Conservation (phyloP, 2,888 invertebrate species). For the Blera fallax region DNA sequence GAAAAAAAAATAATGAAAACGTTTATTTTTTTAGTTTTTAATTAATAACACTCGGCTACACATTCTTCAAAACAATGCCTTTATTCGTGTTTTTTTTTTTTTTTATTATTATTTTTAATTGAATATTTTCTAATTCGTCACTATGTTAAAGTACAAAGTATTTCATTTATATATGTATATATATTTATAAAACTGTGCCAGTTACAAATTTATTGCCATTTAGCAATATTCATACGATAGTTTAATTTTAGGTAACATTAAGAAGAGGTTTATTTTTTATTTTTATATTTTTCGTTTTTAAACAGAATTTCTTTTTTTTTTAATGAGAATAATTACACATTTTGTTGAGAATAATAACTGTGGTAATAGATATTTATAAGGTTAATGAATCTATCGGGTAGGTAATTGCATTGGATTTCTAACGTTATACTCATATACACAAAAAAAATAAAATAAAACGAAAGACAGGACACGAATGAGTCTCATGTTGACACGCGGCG, state of each 20-base stretch:
- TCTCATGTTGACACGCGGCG: slow-evolving; percentile 8
- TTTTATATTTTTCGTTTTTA: slow-evolving; percentile 5
- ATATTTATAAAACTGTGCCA: slow-evolving; percentile 69
- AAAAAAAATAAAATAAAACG: slow-evolving; percentile 26
- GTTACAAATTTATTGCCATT: slow-evolving; percentile 49
- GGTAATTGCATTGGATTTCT: slow-evolving; percentile 40
- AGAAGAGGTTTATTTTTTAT: background rate
- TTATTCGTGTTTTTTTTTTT: slow-evolving; percentile 60
- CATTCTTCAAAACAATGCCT: slow-evolving; percentile 67
- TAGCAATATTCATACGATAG: slow-evolving; percentile 46
- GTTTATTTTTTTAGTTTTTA: background rate
- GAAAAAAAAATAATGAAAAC: background rate
- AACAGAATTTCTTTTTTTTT: background rate
- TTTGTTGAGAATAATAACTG: slow-evolving; percentile 26
- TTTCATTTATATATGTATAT: slow-evolving; percentile 29
- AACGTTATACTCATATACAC: slow-evolving; percentile 28
- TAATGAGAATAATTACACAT: slow-evolving; percentile 40
- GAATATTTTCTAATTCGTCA: slow-evolving; percentile 54
- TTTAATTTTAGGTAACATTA: slow-evolving; percentile 44
- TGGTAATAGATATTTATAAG: slow-evolving; percentile 20
- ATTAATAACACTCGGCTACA: slow-evolving; percentile 48
- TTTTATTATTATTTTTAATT: slow-evolving; percentile 48
- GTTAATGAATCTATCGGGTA: slow-evolving; percentile 36
- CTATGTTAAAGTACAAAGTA: slow-evolving; percentile 70
- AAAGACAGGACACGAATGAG: slow-evolving; percentile 48